These are phyloP conservation scores for Nycteola revayana DNA, from an alignment of 2,888 invertebrate species.

Conservation along the genomic window DNA sequence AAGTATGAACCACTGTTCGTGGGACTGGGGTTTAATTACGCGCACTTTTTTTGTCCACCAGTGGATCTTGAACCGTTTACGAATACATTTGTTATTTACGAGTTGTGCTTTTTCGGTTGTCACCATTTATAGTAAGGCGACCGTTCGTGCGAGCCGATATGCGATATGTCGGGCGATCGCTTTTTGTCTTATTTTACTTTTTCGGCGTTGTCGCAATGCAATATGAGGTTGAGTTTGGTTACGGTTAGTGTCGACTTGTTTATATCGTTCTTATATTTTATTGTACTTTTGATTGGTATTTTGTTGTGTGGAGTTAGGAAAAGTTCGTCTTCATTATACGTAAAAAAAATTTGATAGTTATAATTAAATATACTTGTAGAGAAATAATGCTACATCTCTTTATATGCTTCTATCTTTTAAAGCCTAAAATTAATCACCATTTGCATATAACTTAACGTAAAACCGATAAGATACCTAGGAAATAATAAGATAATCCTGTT, in stretches of 20 bases:
- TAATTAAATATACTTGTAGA: too few species aligned
- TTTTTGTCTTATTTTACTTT: conserved; percentile 9
- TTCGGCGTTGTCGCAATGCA: conserved; percentile 11
- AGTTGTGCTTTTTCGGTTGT: conserved; percentile 63
- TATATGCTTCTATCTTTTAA: too few species aligned
- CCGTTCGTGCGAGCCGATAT: conserved; percentile 45
- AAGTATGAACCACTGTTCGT: conserved; percentile 51
- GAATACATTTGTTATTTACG: conserved; percentile 74
- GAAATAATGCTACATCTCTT: too few species aligned
- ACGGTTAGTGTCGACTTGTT: not conserved
- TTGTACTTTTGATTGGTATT: too few species aligned
- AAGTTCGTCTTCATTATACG: too few species aligned
- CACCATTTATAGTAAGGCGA: conserved; percentile 57
- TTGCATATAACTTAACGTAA: too few species aligned
- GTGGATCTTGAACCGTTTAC: conserved; percentile 47
- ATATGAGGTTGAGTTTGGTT: conserved; percentile 1
- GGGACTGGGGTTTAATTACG: conserved; percentile 67
- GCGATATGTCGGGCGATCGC: conserved; percentile 33
- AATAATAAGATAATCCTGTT: too few species aligned
- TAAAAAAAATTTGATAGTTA: too few species aligned
- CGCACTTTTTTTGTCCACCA: conserved; percentile 51
- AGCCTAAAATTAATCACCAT: too few species aligned
- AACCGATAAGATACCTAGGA: too few species aligned
- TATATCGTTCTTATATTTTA: too few species aligned
- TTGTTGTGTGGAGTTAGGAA: too few species aligned